phyloP scores from a whole-genome alignment of 2,113 vertebrate species.

The Taurulus bubalis region DNA sequence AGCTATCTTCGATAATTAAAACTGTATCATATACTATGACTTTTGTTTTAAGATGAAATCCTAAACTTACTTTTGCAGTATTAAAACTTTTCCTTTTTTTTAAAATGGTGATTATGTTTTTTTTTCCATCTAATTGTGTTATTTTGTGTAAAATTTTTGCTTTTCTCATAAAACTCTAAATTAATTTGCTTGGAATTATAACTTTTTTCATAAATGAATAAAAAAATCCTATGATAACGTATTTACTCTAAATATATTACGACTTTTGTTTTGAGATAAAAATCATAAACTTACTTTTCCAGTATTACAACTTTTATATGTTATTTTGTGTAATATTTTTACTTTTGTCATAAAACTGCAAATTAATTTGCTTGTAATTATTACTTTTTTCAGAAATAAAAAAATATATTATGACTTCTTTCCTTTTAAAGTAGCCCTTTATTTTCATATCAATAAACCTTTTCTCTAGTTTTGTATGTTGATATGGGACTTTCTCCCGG shows the following conservation, averaged over 20 bases:
- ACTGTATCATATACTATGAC: not conserved
- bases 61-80: not conserved
- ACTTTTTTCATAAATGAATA: not conserved
- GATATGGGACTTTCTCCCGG: not conserved
- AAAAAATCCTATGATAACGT: too few species aligned
- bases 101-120: not conserved
- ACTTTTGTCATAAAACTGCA: too few species aligned
- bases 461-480: not conserved
- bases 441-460: not conserved
- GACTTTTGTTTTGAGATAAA: too few species aligned
- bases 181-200: too few species aligned
- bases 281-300: not conserved
- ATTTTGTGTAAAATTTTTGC: not conserved
- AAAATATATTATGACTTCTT: not conserved
- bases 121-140: not conserved
- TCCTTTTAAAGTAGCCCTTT: not conserved
- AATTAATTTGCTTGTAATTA: too few species aligned
- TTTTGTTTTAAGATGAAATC: not conserved
- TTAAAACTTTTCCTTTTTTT: not conserved
- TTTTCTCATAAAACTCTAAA: not conserved
- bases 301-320: too few species aligned
- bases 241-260: too few species aligned
- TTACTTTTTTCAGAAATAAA: too few species aligned
- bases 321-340: too few species aligned
- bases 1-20: not conserved